These are phyloP conservation scores for Hippopotamus amphibius DNA, from an alignment of 2,113 vertebrate species.

Conservation along the genomic window DNA sequence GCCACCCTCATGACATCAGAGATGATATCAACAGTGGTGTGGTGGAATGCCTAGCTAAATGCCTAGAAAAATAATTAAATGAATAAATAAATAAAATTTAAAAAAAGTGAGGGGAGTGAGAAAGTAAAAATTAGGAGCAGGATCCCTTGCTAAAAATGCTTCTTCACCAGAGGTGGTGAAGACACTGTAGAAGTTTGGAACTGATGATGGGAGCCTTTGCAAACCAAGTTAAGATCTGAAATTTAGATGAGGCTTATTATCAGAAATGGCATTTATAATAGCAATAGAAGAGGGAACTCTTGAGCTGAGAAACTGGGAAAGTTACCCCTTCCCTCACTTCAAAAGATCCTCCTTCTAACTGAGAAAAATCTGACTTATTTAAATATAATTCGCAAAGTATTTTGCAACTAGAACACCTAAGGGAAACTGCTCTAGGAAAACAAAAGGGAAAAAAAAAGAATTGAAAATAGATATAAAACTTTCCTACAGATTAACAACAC, in stretches of 20 bases:
- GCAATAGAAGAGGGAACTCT: not conserved
- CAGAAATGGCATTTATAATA: not conserved
- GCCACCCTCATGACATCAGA: too few relatives aligned
- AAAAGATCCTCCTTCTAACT: not conserved
- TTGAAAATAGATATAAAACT: not conserved
- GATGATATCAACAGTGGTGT: too few relatives aligned
- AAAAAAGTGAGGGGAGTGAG: not conserved
- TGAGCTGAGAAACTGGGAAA: not conserved
- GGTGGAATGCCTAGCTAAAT: too few relatives aligned
- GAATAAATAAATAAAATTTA: not conserved
- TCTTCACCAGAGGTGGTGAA: not conserved
- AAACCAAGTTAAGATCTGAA: not conserved
- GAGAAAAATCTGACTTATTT: not conserved
- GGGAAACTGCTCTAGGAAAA: not conserved
- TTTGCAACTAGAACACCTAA: not conserved
- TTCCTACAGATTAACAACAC: not conserved
- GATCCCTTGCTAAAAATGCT: not conserved
- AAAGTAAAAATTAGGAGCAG: not conserved
- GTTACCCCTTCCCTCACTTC: not conserved
- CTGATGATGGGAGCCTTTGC: not conserved
- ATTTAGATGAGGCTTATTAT: not conserved
- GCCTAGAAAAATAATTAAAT: too few relatives aligned
- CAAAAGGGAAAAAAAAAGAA: not conserved
- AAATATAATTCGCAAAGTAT: not conserved
- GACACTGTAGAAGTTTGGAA: not conserved